Conservation (phyloP, 2,888 invertebrate species). For the Drosophila pegasa region DNA sequence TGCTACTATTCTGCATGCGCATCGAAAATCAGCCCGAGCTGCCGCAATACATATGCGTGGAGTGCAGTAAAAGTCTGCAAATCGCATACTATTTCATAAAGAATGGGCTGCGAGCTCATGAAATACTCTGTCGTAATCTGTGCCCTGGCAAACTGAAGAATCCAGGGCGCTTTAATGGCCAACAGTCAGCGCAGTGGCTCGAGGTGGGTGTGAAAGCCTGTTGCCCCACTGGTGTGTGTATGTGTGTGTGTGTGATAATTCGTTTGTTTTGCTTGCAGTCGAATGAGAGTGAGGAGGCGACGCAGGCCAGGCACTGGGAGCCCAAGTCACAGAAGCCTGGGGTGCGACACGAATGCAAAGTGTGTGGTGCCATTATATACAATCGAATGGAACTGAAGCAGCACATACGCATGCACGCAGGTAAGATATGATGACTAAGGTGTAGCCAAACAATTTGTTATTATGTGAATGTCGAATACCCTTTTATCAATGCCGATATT, state of each 20-base stretch:
- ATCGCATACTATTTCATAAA: slow-evolving; percentile 77
- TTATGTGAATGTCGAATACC: background rate
- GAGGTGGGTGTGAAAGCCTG: slow-evolving; percentile 30
- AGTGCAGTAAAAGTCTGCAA: slow-evolving; percentile 75
- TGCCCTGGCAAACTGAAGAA: slow-evolving; percentile 41
- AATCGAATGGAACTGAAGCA: slow-evolving; percentile 74
- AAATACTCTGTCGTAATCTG: slow-evolving; percentile 70
- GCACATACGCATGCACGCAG: slow-evolving; percentile 77
- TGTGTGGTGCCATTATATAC: slow-evolving; percentile 70
- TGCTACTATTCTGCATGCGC: slow-evolving; percentile 71
- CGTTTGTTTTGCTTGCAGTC: slow-evolving; percentile 22
- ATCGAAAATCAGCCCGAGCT: slow-evolving; percentile 65
- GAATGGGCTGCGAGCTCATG: slow-evolving; percentile 76
- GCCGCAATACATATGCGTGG: slow-evolving; percentile 74
- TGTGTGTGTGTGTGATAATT: background rate
- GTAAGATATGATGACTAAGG: slow-evolving; percentile 44
- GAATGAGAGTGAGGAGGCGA: background rate
- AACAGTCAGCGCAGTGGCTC: slow-evolving; percentile 7
- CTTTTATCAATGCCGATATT: background rate
- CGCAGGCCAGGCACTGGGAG: background rate
- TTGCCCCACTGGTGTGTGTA: background rate
- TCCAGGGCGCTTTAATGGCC: slow-evolving; percentile 31
- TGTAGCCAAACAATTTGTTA: background rate
- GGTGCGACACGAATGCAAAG: slow-evolving; percentile 76
- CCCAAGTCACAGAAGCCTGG: slow-evolving; percentile 21